Conservation (phyloP, 2,888 invertebrate genomes). For the Nomada fabriciana region DNA sequence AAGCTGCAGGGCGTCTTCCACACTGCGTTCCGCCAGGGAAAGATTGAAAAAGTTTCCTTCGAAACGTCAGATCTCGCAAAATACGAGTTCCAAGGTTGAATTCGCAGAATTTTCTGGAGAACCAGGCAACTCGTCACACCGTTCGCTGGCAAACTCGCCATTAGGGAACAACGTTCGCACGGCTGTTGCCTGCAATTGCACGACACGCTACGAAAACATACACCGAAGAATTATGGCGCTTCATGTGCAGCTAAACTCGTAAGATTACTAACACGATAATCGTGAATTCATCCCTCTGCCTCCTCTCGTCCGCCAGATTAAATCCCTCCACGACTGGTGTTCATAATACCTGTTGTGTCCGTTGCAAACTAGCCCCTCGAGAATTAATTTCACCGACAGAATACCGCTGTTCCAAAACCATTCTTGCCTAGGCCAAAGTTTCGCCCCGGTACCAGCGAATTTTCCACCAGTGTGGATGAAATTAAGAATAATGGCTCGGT, state of each 20-base stretch:
- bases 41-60: slow-evolving; percentile 32
- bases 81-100: slow-evolving; percentile 22
- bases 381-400: slow-evolving; percentile 48
- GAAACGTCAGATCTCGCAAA: slow-evolving; percentile 20
- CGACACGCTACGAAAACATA: slow-evolving; percentile 35
- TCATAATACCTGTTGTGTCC: slow-evolving; percentile 51
- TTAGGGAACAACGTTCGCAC: slow-evolving; percentile 38
- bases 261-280: slow-evolving; percentile 59
- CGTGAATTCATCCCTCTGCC: slow-evolving; percentile 38
- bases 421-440: not conserved
- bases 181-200: slow-evolving; percentile 45
- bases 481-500: not conserved
- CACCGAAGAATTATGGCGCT: slow-evolving; percentile 55
- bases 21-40: not conserved
- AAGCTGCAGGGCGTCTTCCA: slow-evolving; percentile 11
- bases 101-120: slow-evolving; percentile 39
- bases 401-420: slow-evolving; percentile 16
- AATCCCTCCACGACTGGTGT: slow-evolving; percentile 34
- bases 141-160: slow-evolving; percentile 46
- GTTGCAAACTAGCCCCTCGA: slow-evolving; percentile 49
- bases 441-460: slow-evolving; percentile 5
- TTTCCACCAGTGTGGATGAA: not conserved
- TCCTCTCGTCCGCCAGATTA: slow-evolving; percentile 17
- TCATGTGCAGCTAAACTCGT: slow-evolving; percentile 56
- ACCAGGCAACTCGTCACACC: slow-evolving; percentile 23